Evolutionary conservation across 2,888 invertebrate species (phyloP), one percentile per base, ranked within the genome.

Genomic region (Azorinus chamasolen): DNA sequence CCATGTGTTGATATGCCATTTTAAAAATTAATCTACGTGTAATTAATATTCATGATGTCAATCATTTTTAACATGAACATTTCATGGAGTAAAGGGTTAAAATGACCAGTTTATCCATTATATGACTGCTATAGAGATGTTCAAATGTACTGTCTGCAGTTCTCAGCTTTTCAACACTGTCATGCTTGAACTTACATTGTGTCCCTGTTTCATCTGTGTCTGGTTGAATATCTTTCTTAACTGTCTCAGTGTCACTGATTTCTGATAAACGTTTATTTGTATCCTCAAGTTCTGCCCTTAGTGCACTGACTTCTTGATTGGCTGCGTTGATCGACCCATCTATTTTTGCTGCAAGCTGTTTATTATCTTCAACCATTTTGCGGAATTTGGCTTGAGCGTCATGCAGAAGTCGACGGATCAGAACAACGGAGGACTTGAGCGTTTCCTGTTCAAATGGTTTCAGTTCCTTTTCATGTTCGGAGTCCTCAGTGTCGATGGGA

Each of bases 351-450:
- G 94, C 94, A 68, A 94, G 88, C 77, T 93, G 93, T 86, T 93
- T 92, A 94, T 97, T 96, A 95, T 97, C 97, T 94, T 97, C 97
- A 92, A 97, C 96, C 97, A 97, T 97, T 94, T 96, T 96, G 94
- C 96, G 95, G 93, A 96, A 95, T 95, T 96, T 96, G 94, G 95
- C 95, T 95, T 96, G 94, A 3, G 96, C 96, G 95, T 97, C 96
- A 94, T 96, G 95, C 93, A 97, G 95, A 93, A 97, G 96, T 93
- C 96, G 95, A 94, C 96, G 95, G 96, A 97, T 96, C 94, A 97
- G 95, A 94, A 96, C 96, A 96, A 96, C 95, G 94, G 96, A 95
- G 95, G 96, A 95, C 95, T 95, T 94, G 94, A 95, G 94, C 94
- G 94, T 94, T 94, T 94, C 94, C 93, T 95, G 95, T 74, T 90